Base-by-base conservation (phyloP, 2,797 vertebrate genomes). In the Mormyrops boulengeri region DNA sequence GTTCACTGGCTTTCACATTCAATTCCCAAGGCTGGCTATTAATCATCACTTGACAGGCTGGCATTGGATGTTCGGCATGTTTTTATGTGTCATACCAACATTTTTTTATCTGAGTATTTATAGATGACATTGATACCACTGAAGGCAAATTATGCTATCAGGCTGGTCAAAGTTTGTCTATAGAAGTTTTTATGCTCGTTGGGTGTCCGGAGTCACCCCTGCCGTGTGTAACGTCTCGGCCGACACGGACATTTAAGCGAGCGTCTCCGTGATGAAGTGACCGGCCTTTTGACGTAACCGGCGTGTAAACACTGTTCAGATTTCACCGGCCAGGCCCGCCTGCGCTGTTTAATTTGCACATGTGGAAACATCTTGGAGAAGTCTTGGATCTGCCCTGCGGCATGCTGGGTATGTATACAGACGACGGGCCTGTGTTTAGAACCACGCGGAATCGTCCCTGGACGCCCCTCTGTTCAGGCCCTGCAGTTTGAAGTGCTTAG, bases 371-470 rank as follows among this genome's bases (percentile, higher is more conserved):
- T 89, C 60, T 62, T 53, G 17, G 86, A 88, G 88, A 85, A 69
- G 49, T 26, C 60, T 84, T 89, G 88, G 89, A 91, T 89, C 89
- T 89, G 85, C 89, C 84, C 90, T 88, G 47, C 53, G 91, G 91
- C 88, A 92, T 90, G 90, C 89, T 34, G 66, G 89, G 88, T 91
- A 92, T 92, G 92, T 91, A 92, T 91, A 92, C 90, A 92, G 77
- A 91, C 87, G 38, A 57, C 77, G 84, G 49, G 87, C 52, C 49
- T 77, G 88, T 91, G 91, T 91, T 91, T 92, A 91, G 90, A 89
- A 89, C 88, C 88, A 88, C 50, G 49, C 85, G 5, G 34, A 55
- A 52, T 88, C 89, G 91, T 88, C 77, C 89, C 52, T 62, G 0
- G 90, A 85, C 88, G 69, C 88, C 87, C 89, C 92, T 66, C 11